phyloP scores from a whole-genome alignment of 1,140 invertebrate genomes.

The Zaprionus gabonicus region DNA sequence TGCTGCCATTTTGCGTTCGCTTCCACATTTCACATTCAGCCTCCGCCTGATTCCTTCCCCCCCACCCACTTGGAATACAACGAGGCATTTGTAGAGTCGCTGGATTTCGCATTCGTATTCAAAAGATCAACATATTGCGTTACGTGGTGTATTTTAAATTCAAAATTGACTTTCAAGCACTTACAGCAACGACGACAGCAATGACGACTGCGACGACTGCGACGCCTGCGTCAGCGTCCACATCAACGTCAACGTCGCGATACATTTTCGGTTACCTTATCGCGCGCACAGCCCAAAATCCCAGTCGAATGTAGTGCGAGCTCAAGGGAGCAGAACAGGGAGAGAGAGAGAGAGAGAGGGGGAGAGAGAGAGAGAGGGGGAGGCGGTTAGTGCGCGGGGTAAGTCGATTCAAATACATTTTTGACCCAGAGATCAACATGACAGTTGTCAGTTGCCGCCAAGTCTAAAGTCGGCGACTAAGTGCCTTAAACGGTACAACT shows the following conservation, averaged over 20 bases:
- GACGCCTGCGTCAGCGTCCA: neutral
- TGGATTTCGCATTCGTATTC: constrained; percentile 79
- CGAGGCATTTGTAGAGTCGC: constrained; percentile 31
- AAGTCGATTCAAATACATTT: constrained; percentile 21
- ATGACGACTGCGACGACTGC: neutral
- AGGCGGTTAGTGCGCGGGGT: constrained; percentile 5
- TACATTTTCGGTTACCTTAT: constrained; percentile 37
- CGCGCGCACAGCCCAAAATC: constrained; percentile 19
- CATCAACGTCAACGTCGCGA: constrained; percentile 11
- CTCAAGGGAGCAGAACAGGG: neutral
- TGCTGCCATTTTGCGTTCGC: constrained; percentile 66
- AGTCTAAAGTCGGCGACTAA: constrained; percentile 17
- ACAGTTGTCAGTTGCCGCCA: constrained; percentile 6
- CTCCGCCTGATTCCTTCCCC: neutral
- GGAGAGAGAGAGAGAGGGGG: neutral
- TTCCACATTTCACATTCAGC: constrained; percentile 47
- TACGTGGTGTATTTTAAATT: constrained; percentile 83
- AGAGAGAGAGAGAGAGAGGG: neutral
- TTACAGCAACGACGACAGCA: constrained; percentile 47
- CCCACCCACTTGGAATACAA: neutral
- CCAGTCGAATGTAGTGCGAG: constrained; percentile 12
- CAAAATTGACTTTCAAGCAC: constrained; percentile 82
- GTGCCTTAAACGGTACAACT: constrained; percentile 31
- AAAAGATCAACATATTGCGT: constrained; percentile 83
- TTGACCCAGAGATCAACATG: constrained; percentile 31